These are phyloP conservation scores for Ametastegia equiseti DNA, from an alignment of 2,888 invertebrate genomes.

Conservation along the genomic window DNA sequence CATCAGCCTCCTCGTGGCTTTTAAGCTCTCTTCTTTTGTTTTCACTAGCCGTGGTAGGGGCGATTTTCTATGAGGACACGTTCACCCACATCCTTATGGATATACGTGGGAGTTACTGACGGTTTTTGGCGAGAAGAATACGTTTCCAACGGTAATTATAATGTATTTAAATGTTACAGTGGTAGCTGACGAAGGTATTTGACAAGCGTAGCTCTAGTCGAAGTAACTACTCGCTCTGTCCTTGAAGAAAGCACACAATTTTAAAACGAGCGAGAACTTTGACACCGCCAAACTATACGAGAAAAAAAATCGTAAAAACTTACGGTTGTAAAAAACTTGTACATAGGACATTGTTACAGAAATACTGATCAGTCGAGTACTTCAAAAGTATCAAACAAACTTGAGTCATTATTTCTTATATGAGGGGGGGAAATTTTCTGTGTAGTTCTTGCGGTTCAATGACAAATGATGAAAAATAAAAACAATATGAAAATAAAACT, in stretches of 20 bases:
- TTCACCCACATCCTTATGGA: background rate
- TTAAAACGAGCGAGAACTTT: background rate
- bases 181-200: background rate
- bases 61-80: constrained; percentile 33
- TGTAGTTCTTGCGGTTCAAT: background rate
- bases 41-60: constrained; percentile 19
- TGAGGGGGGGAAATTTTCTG: background rate
- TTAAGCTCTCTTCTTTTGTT: constrained; percentile 46
- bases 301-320: background rate
- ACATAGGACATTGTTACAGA: background rate
- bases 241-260: background rate
- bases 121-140: background rate
- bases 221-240: background rate
- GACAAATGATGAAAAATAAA: background rate
- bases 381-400: background rate
- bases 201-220: background rate
- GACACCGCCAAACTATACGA: background rate
- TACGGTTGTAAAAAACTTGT: background rate
- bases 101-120: no score
- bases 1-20: constrained; percentile 39
- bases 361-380: background rate
- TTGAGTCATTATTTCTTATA: background rate
- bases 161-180: background rate
- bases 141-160: constrained; percentile 18
- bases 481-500: background rate